Conservation (phyloP, 1,140 invertebrate genomes). For the Heliconius congener region DNA sequence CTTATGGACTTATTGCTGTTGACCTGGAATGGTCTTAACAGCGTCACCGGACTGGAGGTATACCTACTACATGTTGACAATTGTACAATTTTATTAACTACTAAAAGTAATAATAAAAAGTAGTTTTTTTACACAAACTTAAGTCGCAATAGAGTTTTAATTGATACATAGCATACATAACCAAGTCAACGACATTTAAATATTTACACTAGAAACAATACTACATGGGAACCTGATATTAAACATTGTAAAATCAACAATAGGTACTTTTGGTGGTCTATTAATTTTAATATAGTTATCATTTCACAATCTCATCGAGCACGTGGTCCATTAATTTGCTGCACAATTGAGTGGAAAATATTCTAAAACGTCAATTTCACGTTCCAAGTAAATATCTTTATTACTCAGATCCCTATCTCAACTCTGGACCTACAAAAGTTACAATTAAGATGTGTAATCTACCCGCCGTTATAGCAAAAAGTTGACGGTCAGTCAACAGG, state of each 20-base stretch:
- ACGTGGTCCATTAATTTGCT: conserved; percentile 31
- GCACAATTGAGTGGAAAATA: conserved; percentile 41
- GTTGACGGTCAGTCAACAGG: conserved; percentile 73
- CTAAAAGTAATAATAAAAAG: no score
- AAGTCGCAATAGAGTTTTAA: neutral
- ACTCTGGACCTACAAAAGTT: conserved; percentile 37
- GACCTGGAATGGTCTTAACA: no score
- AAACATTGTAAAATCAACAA: neutral
- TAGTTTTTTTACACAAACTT: no score
- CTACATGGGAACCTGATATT: no score
- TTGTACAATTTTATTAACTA: no score
- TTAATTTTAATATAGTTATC: neutral
- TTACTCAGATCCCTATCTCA: conserved; percentile 43
- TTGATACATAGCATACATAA: neutral
- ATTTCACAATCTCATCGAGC: neutral
- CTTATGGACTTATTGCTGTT: no score
- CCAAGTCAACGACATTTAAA: neutral
- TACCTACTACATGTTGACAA: no score
- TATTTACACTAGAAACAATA: neutral
- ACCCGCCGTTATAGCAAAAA: conserved; percentile 54
- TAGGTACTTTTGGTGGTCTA: neutral
- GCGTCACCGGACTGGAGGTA: no score
- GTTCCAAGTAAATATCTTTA: conserved; percentile 57
- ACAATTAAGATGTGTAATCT: conserved; percentile 64
- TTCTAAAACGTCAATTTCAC: conserved; percentile 54